phyloP scores from a whole-genome alignment of 2,797 vertebrate genomes.

The Brachymystax lenok region DNA sequence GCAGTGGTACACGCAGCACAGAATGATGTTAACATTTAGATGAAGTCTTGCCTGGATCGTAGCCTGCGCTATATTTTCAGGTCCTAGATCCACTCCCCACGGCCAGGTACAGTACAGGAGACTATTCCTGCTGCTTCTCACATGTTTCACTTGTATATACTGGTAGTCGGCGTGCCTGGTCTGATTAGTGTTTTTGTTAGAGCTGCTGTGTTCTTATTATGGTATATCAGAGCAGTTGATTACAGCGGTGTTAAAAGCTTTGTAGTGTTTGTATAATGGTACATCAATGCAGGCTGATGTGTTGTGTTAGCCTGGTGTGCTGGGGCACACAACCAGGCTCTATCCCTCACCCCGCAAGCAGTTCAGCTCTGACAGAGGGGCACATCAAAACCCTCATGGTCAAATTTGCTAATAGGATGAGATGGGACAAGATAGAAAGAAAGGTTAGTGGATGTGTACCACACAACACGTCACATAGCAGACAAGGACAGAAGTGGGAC shows the following conservation, averaged over 20 bases:
- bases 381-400: not conserved
- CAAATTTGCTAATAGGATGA: not conserved
- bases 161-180: no score
- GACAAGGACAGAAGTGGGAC: not conserved
- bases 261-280: not conserved
- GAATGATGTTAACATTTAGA: constrained; percentile 10
- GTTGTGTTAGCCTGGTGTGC: not conserved
- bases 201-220: not conserved
- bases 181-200: not conserved
- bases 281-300: not conserved
- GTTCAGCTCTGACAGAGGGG: not conserved
- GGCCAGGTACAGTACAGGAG: not conserved
- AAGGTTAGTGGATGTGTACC: not conserved
- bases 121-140: not conserved
- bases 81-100: not conserved
- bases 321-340: not conserved
- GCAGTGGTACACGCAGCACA: constrained; percentile 74
- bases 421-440: not conserved
- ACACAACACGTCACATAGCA: not conserved
- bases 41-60: not conserved
- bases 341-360: constrained; percentile 19
- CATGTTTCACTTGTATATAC: no score
- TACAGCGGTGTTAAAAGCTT: not conserved
- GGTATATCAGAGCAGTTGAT: not conserved
- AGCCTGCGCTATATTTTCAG: not conserved